Percentiles rank a stretch among this genome's conserved stretches.
These are phyloP conservation scores for Camptogramma bilineatum DNA, from an alignment of 2,888 invertebrate species.

Conservation along the genomic window DNA sequence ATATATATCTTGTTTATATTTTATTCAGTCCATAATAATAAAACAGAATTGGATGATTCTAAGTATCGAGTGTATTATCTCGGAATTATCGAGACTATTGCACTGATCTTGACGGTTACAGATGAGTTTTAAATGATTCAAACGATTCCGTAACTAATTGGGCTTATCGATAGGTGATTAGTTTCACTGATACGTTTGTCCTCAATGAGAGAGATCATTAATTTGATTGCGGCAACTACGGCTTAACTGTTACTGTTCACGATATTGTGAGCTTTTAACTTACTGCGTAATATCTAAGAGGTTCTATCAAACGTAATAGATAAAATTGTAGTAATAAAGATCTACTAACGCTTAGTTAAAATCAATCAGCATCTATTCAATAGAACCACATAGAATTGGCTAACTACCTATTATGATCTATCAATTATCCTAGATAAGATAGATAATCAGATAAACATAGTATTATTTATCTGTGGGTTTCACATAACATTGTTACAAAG, in stretches of 20 bases:
- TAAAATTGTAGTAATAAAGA: not conserved
- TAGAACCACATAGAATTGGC: too few relatives aligned
- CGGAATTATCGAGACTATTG: slow-evolving; percentile 15
- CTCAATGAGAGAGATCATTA: slow-evolving; percentile 47
- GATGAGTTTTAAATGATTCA: slow-evolving; percentile 47
- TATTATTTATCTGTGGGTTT: too few relatives aligned
- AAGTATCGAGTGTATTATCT: slow-evolving; percentile 4
- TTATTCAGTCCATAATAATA: too few relatives aligned
- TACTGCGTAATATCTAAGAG: slow-evolving; percentile 3
- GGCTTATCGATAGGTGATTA: slow-evolving; percentile 46
- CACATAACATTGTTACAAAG: not conserved
- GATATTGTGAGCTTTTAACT: slow-evolving; percentile 4
- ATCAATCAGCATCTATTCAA: too few relatives aligned
- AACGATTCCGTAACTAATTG: slow-evolving; percentile 47
- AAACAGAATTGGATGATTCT: too few relatives aligned
- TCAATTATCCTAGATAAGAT: too few relatives aligned
- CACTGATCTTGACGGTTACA: slow-evolving; percentile 17
- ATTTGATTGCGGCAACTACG: slow-evolving; percentile 28
- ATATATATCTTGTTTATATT: not conserved
- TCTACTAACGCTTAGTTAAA: not conserved
- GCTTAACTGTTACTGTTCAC: slow-evolving; percentile 28
- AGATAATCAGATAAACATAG: too few relatives aligned
- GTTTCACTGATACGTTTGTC: slow-evolving; percentile 41
- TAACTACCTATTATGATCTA: too few relatives aligned
- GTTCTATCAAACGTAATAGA: not conserved